A percentile compares a stretch with the other conserved stretches of the same genome.
These are phyloP conservation scores for Morinoia aosen DNA, from an alignment of 2,888 invertebrate genomes.

Conservation along the genomic window DNA sequence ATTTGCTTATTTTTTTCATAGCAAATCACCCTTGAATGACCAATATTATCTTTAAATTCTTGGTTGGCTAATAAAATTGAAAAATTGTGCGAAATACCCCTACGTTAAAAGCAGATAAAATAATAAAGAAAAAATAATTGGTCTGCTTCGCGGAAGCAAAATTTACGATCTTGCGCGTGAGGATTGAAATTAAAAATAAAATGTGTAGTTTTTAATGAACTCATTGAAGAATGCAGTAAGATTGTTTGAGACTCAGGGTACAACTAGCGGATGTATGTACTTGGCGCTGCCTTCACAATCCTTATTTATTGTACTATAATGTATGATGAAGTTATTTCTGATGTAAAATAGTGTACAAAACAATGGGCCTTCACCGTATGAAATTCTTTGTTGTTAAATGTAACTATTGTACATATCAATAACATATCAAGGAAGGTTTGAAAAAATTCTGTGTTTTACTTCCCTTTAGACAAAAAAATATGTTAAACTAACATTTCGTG, in stretches of 20 bases:
- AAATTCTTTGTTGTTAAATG: conserved; percentile 1
- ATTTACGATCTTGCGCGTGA: background rate
- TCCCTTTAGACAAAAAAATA: background rate
- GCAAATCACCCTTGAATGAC: background rate
- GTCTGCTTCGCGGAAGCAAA: background rate
- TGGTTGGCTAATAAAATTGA: background rate
- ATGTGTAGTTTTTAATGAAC: background rate
- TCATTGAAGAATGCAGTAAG: background rate
- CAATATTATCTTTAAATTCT: background rate
- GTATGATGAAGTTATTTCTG: background rate
- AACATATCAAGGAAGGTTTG: conserved; percentile 39
- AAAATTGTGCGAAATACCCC: background rate
- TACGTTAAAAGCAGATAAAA: background rate
- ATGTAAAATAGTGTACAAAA: background rate
- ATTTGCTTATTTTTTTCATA: background rate
- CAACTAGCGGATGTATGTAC: background rate
- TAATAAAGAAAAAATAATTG: background rate
- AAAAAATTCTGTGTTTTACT: background rate
- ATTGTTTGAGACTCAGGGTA: background rate
- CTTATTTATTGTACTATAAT: background rate
- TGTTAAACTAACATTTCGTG: too few species aligned
- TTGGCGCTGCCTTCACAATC: background rate
- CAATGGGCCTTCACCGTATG: background rate
- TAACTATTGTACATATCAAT: conserved; percentile 50
- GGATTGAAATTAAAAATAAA: background rate